A percentile compares a stretch with the other conserved stretches of the same genome.
Evolutionary conservation across 2,113 vertebrate species (phyloP).

Genomic region (Ifrita kowaldi): DNA sequence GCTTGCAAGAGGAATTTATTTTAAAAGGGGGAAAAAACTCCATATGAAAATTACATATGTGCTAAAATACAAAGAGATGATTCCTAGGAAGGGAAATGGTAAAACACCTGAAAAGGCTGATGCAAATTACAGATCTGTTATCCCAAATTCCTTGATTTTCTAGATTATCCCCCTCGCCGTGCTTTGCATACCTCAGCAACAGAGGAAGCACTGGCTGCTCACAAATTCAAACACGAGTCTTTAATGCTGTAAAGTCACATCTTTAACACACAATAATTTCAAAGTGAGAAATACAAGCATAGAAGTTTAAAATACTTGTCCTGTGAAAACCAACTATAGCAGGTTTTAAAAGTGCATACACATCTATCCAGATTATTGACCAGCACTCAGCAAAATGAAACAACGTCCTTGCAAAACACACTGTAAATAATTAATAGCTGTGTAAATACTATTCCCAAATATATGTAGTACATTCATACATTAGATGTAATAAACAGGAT

Average conservation of each 20-base stretch:
- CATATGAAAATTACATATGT: background rate
- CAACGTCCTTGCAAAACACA: background rate
- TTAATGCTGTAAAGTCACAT: background rate
- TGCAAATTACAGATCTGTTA: background rate
- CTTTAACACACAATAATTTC: background rate
- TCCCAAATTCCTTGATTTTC: background rate
- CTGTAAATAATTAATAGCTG: slow-evolving; percentile 19
- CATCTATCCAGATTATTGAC: background rate
- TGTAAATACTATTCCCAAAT: background rate
- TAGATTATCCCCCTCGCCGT: background rate
- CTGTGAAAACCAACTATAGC: background rate
- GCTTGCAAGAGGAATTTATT: background rate
- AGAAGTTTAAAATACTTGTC: background rate
- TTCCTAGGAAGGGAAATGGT: background rate
- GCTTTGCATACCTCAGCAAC: background rate
- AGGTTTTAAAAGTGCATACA: background rate
- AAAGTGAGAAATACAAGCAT: background rate
- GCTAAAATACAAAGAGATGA: background rate
- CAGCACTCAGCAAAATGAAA: background rate
- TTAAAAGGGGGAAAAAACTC: background rate
- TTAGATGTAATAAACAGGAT: background rate
- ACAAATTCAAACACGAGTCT: background rate
- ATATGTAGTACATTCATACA: background rate
- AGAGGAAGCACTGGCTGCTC: background rate
- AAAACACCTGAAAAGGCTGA: background rate